Evolutionary conservation across 92 coral and sea anemone genomes (phyloP).

Genomic region (Palythoa heliodiscus): DNA sequence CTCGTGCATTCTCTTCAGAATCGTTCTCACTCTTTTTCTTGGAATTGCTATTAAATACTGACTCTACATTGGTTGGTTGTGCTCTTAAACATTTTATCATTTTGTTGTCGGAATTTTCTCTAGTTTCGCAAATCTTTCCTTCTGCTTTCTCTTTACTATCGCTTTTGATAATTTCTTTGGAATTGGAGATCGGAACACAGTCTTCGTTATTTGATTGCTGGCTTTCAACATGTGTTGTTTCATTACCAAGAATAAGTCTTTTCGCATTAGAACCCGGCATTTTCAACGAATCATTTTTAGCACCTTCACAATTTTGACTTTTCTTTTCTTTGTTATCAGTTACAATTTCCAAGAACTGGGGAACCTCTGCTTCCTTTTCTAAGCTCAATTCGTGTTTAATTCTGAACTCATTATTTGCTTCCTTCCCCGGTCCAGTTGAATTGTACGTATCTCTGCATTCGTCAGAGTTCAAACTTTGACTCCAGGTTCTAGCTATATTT

Average conservation of each 20-base stretch:
- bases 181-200: neutral
- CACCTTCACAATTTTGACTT: neutral
- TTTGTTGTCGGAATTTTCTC: neutral
- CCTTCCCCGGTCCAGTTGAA: neutral
- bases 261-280: neutral
- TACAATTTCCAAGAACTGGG: neutral
- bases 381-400: too few relatives aligned
- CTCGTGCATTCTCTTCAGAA: neutral
- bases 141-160: neutral
- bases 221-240: neutral
- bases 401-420: neutral
- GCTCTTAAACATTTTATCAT: neutral
- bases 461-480: neutral
- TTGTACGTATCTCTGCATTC: neutral
- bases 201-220: neutral
- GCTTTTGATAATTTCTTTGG: neutral
- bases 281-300: neutral
- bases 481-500: neutral
- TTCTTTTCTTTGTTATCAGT: neutral
- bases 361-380: neutral
- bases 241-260: neutral
- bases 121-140: neutral
- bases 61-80: neutral
- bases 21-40: neutral
- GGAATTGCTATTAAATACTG: neutral